These are phyloP conservation scores for Magallana nippona DNA, from an alignment of 2,888 invertebrate species.

Conservation along the genomic window DNA sequence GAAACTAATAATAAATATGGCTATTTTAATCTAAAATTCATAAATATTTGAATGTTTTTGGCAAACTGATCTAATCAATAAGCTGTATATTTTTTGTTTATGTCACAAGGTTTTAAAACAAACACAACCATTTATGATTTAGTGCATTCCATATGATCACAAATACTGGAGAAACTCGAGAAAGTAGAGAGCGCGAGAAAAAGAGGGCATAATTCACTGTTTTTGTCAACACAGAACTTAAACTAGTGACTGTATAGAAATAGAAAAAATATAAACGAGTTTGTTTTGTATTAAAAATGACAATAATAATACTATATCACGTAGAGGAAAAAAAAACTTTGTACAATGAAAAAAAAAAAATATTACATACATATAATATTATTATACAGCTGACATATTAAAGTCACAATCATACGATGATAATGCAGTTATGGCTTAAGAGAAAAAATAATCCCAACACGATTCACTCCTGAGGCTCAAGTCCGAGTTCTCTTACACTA, in stretches of 20 bases:
- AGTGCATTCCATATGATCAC: conserved; percentile 2
- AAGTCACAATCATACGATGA: conserved; percentile 29
- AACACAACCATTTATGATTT: not conserved
- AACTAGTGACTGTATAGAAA: conserved; percentile 17
- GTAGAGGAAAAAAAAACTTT: conserved; percentile 10
- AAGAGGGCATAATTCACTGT: conserved; percentile 7
- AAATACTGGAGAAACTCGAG: not conserved
- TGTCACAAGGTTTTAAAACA: not conserved
- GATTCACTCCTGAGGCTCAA: conserved; percentile 24
- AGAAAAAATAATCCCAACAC: not conserved
- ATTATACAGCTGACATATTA: conserved; percentile 24
- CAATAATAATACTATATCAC: conserved; percentile 32
- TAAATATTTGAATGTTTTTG: not conserved
- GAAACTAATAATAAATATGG: not conserved
- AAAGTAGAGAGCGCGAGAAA: not conserved
- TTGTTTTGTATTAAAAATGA: conserved; percentile 5
- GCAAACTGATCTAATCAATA: conserved; percentile 1
- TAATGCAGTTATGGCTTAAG: conserved; percentile 23
- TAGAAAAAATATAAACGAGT: conserved; percentile 10
- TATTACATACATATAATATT: conserved; percentile 25
- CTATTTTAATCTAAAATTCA: not conserved
- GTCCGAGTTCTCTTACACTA: conserved; percentile 21
- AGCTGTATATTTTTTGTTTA: not conserved
- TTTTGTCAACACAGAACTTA: conserved; percentile 17
- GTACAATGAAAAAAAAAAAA: conserved; percentile 29